Conservation (phyloP, 2,113 vertebrate genomes). For the Leptodactylus fuscus region DNA sequence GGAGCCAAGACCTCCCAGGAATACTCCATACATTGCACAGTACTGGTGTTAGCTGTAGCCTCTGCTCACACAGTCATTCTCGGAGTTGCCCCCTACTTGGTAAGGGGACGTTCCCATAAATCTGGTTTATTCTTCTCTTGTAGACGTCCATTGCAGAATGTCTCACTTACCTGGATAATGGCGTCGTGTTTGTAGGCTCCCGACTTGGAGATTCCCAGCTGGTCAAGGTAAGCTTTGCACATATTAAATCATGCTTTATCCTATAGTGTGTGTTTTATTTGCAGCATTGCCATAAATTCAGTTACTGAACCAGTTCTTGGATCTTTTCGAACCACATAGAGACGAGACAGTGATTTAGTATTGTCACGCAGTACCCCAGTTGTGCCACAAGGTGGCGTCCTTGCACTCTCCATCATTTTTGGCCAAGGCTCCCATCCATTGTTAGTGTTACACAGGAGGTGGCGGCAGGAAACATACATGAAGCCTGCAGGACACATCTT, state of each 20-base stretch:
- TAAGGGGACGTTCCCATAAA: not conserved
- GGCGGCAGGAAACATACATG: not conserved
- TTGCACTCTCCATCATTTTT: not conserved
- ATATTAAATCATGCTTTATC: no score
- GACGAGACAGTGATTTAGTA: no score
- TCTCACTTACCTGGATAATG: conserved; percentile 95
- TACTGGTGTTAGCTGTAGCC: no score
- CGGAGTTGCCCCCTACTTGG: no score
- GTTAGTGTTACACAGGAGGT: not conserved
- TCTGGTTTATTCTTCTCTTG: not conserved
- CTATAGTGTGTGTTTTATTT: no score
- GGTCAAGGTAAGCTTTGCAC: conserved; percentile 82
- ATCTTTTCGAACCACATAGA: no score
- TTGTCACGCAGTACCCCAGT: not conserved
- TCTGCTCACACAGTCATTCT: no score
- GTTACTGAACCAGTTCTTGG: no score
- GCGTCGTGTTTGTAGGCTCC: conserved; percentile 96
- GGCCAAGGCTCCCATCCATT: not conserved
- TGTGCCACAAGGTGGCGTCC: not conserved
- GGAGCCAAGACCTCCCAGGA: no score
- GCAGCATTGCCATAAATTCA: no score
- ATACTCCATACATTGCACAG: no score
- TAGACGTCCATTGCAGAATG: conserved; percentile 98
- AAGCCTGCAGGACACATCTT: not conserved
- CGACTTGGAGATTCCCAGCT: conserved; percentile 96